Conservation (phyloP, 2,113 vertebrate genomes). For the Tretioscincus oriximinensis region DNA sequence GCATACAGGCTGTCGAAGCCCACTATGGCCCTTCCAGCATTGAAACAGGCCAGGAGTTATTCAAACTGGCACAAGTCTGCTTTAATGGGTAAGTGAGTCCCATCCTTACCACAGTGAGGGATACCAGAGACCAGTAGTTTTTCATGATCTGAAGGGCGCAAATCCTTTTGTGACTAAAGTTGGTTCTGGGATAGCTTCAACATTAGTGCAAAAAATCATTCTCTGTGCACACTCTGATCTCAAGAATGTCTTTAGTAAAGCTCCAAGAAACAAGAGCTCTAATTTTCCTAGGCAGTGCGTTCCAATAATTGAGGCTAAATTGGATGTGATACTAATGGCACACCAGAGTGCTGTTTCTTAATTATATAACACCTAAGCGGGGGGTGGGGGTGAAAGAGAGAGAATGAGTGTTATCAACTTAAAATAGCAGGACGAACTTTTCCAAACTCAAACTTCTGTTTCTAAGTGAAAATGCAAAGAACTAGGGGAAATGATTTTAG, state of each 20-base stretch:
- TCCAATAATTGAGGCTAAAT: not conserved
- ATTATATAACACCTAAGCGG: not conserved
- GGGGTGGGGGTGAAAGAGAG: not conserved
- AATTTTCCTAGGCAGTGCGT: not conserved
- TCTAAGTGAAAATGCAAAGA: too few species aligned
- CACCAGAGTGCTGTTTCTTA: not conserved
- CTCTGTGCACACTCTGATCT: not conserved
- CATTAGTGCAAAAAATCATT: too few species aligned
- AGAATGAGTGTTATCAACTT: not conserved
- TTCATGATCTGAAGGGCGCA: too few species aligned
- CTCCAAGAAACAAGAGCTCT: not conserved
- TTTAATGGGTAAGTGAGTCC: slow-evolving; percentile 86
- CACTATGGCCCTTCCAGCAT: slow-evolving; percentile 86
- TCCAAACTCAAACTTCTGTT: not conserved
- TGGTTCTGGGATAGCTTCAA: not conserved
- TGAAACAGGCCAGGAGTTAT: slow-evolving; percentile 88
- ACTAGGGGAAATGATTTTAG: too few species aligned
- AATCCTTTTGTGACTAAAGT: not conserved
- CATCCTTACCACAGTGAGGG: not conserved
- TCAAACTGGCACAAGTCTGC: slow-evolving; percentile 91
- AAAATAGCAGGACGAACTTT: too few species aligned
- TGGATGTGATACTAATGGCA: not conserved
- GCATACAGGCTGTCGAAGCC: slow-evolving; percentile 71
- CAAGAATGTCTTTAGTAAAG: not conserved
- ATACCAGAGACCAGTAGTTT: not conserved